Conservation (phyloP, 2,888 invertebrate species). For the Schizaphis graminum region DNA sequence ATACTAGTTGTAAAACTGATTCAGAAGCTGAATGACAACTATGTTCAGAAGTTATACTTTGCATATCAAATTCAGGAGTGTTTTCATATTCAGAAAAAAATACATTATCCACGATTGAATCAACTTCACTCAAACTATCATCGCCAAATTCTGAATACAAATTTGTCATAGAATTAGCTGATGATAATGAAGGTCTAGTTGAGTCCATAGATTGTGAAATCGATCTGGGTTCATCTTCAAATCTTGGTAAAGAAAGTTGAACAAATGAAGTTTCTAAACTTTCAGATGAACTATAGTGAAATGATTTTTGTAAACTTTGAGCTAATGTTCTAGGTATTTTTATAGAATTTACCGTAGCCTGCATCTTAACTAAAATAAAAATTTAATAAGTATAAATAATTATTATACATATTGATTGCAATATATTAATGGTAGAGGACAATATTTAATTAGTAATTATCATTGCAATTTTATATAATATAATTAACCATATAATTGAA, state of each 20-base stretch:
- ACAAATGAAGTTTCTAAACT: conserved; percentile 62
- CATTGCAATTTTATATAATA: not conserved
- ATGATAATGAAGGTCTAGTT: conserved; percentile 56
- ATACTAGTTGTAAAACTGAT: conserved; percentile 62
- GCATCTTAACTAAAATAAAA: conserved; percentile 56
- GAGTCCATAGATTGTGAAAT: conserved; percentile 59
- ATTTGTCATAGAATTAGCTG: conserved; percentile 63
- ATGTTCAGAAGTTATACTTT: conserved; percentile 60
- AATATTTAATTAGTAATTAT: not conserved
- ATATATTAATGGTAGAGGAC: not conserved
- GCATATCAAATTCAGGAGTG: conserved; percentile 52
- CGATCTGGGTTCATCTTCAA: conserved; percentile 61
- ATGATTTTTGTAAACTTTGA: conserved; percentile 62
- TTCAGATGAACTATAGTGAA: conserved; percentile 60
- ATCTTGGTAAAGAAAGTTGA: conserved; percentile 44
- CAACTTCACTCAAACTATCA: conserved; percentile 63
- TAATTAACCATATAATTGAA: not conserved
- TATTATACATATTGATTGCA: not conserved
- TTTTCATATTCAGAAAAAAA: conserved; percentile 63
- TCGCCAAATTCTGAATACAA: conserved; percentile 63
- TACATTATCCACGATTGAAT: conserved; percentile 61
- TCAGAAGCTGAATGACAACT: conserved; percentile 62
- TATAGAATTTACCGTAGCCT: conserved; percentile 53
- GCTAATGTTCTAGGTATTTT: conserved; percentile 63
- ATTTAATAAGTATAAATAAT: not conserved